Evolutionary conservation across 2,888 invertebrate species (phyloP).

Genomic region (Conistra vaccinii): DNA sequence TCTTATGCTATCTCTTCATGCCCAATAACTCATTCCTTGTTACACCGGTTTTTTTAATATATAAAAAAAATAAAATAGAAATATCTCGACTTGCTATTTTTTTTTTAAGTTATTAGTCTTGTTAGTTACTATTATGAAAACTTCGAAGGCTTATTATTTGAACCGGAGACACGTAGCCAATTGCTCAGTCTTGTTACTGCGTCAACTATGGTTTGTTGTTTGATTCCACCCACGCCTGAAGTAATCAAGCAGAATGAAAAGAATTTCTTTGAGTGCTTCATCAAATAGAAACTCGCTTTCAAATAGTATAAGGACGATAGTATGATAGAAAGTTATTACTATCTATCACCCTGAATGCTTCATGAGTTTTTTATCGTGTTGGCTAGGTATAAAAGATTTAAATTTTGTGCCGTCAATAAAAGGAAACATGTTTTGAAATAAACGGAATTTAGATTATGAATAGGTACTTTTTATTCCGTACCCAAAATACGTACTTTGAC

Average conservation of each 20-base stretch:
- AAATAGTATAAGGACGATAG: background rate
- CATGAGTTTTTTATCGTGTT: too few species aligned
- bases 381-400: too few species aligned
- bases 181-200: background rate
- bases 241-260: background rate
- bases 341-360: too few species aligned
- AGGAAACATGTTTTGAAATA: background rate
- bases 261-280: background rate
- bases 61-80: too few species aligned
- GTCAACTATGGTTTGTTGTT: background rate
- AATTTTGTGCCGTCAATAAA: too few species aligned
- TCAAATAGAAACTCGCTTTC: background rate
- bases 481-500: background rate
- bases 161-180: background rate
- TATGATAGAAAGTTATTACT: background rate
- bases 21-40: too few species aligned
- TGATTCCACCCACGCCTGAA: background rate
- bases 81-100: too few species aligned
- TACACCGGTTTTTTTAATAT: too few species aligned
- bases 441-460: background rate
- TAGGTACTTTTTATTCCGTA: background rate
- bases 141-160: background rate
- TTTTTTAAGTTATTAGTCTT: too few species aligned
- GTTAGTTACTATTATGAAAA: too few species aligned
- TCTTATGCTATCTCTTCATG: too few species aligned